These are phyloP conservation scores for Cephalopterus ornatus DNA, from an alignment of 2,113 vertebrate species.

Conservation along the genomic window DNA sequence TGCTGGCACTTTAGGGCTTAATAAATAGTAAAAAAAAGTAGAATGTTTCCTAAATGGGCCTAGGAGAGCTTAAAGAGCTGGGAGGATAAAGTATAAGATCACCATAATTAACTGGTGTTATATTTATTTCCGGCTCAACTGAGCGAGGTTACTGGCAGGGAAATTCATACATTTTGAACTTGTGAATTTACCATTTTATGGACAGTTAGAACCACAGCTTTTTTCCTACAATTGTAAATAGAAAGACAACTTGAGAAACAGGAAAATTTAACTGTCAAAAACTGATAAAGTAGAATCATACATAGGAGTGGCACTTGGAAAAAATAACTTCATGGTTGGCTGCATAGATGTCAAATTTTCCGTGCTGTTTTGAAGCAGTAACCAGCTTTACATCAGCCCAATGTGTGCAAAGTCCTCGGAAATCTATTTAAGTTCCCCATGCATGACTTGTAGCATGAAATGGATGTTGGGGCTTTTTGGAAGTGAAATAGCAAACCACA, in stretches of 20 bases:
- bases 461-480: background rate
- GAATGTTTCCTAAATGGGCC: background rate
- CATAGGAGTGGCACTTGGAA: background rate
- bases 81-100: background rate
- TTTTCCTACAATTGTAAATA: background rate
- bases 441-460: background rate
- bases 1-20: background rate
- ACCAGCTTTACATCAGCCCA: background rate
- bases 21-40: background rate
- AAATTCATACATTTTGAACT: background rate
- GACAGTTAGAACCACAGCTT: background rate
- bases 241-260: background rate
- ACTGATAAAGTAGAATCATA: background rate
- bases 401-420: background rate
- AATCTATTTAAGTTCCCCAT: background rate
- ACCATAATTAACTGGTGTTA: background rate
- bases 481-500: background rate
- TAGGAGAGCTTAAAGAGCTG: background rate
- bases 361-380: background rate
- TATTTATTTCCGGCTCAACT: background rate
- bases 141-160: background rate
- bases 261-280: background rate
- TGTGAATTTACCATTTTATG: background rate
- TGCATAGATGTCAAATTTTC: background rate
- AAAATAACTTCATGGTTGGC: background rate